Base-by-base conservation (phyloP, 1,140 invertebrate species). In the Epicauta chinensis region DNA sequence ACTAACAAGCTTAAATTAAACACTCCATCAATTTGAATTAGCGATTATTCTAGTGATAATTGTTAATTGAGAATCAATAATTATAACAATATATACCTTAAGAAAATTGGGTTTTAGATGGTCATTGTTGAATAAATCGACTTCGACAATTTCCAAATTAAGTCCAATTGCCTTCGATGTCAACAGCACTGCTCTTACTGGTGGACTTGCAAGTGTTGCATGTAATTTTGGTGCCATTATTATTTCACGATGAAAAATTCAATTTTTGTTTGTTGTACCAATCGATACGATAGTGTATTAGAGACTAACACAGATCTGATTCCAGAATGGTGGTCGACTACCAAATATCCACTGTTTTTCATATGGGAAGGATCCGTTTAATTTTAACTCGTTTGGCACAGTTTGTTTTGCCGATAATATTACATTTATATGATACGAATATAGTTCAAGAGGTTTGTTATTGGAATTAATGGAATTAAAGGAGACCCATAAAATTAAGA, bases 351-450 rank as follows among this genome's bases (percentile, higher is more conserved):
- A 3, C 23, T 23, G 23, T 23, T 23, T 23, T 23, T 23, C 23
- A 23, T 23, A 23, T 23, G 23, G 23, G 23, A 3, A 23, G 23
- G 23, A 23, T 23, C 23, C 23, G 38, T 47, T 47, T 47, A 47
- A 47, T 47, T 47, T 47, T 47, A 47, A 47, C 45, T 47, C 38
- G 45, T 37, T 47, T 47, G 45, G 45, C 45, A 47, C 45, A 16
- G 34, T 23, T 23, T 23, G 23, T 34, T 46, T 47, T 47, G 45
- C 37, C 38, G 36, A 47, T 47, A 47, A 47, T 47, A 47, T 47
- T 37, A 37, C 45, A 47, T 38, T 47, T 37, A 47, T 47, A 37
- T 47, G 23, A 23, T 5, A 23, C 23, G 23, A 23, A 23, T 23
- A 23, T 23, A 23, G 23, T 23, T 23, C 4, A 23, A 23, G 23